A percentile compares a stretch with the other conserved stretches of the same genome.
Evolutionary conservation across 2,888 invertebrate species (phyloP).

Genomic region (Flabesymbios commensalis): DNA sequence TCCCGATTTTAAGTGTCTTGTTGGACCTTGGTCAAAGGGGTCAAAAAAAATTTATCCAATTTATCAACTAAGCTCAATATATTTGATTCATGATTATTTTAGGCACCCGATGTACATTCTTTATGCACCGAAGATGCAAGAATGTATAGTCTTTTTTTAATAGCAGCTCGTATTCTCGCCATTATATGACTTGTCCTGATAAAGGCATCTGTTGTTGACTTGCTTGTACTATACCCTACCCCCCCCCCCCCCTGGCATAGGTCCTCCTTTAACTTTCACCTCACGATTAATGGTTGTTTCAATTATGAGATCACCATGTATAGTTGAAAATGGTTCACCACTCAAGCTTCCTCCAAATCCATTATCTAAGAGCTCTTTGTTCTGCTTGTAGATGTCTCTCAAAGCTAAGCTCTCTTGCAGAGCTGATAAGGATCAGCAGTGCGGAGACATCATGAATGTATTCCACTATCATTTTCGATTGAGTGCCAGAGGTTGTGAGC

Average conservation of each 20-base stretch:
- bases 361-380: background rate
- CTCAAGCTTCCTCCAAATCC: background rate
- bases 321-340: background rate
- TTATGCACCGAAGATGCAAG: background rate
- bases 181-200: background rate
- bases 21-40: background rate
- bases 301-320: background rate
- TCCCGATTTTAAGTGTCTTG: background rate
- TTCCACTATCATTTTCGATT: too few species aligned
- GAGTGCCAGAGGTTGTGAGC: background rate
- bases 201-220: too few species aligned
- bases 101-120: background rate
- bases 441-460: too few species aligned
- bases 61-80: background rate
- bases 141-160: background rate
- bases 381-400: background rate
- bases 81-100: background rate
- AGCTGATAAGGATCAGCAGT: too few species aligned
- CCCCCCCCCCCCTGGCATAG: too few species aligned
- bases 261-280: too few species aligned
- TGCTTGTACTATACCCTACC: too few species aligned
- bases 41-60: background rate
- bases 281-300: background rate
- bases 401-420: too few species aligned
- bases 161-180: background rate